Conservation (phyloP, 2,888 invertebrate species). For the Crioceris asparagi region DNA sequence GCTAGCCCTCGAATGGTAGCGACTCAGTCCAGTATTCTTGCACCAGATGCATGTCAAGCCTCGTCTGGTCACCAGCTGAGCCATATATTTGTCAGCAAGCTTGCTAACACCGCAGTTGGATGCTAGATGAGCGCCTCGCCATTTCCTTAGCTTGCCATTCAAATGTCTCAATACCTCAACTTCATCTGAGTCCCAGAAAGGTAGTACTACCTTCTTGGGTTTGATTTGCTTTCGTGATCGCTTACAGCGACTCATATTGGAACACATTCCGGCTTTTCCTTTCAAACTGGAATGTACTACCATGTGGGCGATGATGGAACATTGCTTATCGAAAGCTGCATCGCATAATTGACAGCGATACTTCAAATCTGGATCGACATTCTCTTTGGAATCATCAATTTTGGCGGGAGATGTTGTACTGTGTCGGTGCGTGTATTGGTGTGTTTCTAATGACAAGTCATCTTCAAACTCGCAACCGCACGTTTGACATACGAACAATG, state of each 20-base stretch:
- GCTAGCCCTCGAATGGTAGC: slow-evolving; percentile 39
- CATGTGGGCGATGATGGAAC: slow-evolving; percentile 42
- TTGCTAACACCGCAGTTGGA: slow-evolving; percentile 23
- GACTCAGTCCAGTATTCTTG: slow-evolving; percentile 33
- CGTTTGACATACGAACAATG: slow-evolving; percentile 41
- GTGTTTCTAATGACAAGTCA: slow-evolving; percentile 41
- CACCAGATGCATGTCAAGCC: slow-evolving; percentile 34
- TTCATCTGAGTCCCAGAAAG: slow-evolving; percentile 33
- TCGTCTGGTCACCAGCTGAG: slow-evolving; percentile 31
- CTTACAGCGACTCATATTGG: slow-evolving; percentile 25
- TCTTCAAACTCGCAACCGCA: slow-evolving; percentile 47
- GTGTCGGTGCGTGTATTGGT: slow-evolving; percentile 39
- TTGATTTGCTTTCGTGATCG: slow-evolving; percentile 40
- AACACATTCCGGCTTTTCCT: slow-evolving; percentile 26
- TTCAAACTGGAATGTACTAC: slow-evolving; percentile 36
- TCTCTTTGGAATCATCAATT: slow-evolving; percentile 36
- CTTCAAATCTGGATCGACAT: slow-evolving; percentile 34
- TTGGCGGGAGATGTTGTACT: slow-evolving; percentile 42
- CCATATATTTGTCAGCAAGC: slow-evolving; percentile 35
- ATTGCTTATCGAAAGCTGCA: slow-evolving; percentile 37
- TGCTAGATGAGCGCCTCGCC: slow-evolving; percentile 24
- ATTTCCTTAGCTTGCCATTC: slow-evolving; percentile 28
- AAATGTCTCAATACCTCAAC: slow-evolving; percentile 29
- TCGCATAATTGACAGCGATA: slow-evolving; percentile 41
- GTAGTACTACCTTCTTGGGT: slow-evolving; percentile 39